Percentiles rank a stretch among this genome's conserved stretches.
phyloP scores from a whole-genome alignment of 1,140 invertebrate genomes.

The Pentalonia nigronervosa region DNA sequence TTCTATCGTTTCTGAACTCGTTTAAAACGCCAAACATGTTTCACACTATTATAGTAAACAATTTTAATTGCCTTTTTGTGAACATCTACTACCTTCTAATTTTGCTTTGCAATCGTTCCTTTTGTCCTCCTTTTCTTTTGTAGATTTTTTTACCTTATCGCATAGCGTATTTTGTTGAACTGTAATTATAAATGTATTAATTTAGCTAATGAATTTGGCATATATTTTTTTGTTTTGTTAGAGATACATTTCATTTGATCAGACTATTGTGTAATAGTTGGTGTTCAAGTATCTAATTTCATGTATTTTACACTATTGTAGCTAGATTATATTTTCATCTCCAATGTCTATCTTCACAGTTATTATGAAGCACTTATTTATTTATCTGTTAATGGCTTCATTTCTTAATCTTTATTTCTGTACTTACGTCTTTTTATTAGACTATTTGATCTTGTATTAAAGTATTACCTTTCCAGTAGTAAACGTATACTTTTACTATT shows the following conservation, averaged over 20 bases:
- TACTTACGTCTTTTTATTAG: too few relatives aligned
- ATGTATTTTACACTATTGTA: not conserved
- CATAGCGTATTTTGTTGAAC: not conserved
- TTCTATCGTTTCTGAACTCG: not conserved
- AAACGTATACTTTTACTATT: too few relatives aligned
- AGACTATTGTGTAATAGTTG: not conserved
- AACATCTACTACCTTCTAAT: not conserved
- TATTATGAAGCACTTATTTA: too few relatives aligned
- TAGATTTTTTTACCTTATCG: not conserved
- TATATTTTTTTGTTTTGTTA: not conserved
- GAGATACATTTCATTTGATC: not conserved
- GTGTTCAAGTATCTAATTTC: not conserved
- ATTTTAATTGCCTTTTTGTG: not conserved
- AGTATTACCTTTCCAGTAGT: too few relatives aligned
- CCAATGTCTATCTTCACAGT: too few relatives aligned
- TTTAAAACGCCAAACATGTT: not conserved
- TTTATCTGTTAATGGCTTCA: too few relatives aligned
- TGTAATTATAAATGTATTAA: not conserved
- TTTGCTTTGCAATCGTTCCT: not conserved
- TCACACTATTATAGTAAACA: not conserved
- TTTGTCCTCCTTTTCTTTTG: not conserved
- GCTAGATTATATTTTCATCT: too few relatives aligned
- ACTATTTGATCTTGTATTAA: too few relatives aligned
- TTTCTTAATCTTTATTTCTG: too few relatives aligned
- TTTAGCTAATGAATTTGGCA: not conserved